Base-by-base conservation (phyloP, 2,797 vertebrate genomes). In the Orientallactaga sibirica region DNA sequence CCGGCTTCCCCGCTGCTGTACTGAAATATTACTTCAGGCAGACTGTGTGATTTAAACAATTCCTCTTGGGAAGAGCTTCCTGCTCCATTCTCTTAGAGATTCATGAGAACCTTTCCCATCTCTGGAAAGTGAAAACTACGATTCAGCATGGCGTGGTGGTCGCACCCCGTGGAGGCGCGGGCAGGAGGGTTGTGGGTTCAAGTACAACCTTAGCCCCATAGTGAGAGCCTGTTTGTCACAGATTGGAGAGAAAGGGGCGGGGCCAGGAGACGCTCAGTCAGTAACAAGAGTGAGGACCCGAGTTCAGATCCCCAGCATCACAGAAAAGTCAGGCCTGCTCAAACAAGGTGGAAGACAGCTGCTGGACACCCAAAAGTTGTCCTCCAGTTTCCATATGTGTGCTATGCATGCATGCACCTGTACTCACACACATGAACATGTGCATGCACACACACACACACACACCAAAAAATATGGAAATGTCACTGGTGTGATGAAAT, bases 401-500 rank as follows among this genome's bases (percentile, higher is more conserved):
- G 55, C 16, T 67, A 71, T 25, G 41, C 55, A 71, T 25, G 41
- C 55, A 41, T 16, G 55, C n/a, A 9, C 25, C 2, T 2, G 16
- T 70, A 73, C 10, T 27, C 15, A 5, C 3, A 2, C 4, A 10
- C 24, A 52, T 16, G 33, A 12, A 55, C 48, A 70, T 22, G 18
- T 20, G 25, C 18, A 15, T 20, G 24, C 37, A 67, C 62, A 29
- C 41, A 84, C 19, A 83, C 0, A 14, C 9, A 24, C 5, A 66
- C 8, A 58, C 22, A 19, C 22, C 58, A 61, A 73, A 61, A 85
- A 24, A 24, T 25, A 70, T 37, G 25, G 20, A 43, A 15, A 41
- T 0, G 0, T 41, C 75, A 20, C 70, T 18, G 20, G 20, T 75
- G n/a, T 61, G 11, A 20, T 71, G 27, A 33, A 61, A 1, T n/a